Conservation (phyloP, 2,113 vertebrate genomes). For the Rynchops niger region DNA sequence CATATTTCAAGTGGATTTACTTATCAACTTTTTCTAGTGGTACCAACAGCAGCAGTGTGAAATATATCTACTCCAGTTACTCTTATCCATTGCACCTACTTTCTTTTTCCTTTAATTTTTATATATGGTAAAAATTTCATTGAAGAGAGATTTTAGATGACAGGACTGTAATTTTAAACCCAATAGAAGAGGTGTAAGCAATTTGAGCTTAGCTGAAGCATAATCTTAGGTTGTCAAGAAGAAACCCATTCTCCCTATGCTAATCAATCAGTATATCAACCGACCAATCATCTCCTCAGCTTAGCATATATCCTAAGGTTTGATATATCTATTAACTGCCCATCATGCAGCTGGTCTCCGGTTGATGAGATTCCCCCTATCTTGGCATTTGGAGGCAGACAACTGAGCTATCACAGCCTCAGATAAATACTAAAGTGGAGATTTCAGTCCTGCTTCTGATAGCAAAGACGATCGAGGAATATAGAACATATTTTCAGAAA, state of each 20-base stretch:
- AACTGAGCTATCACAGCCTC: conserved; percentile 94
- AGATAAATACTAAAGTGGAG: conserved; percentile 98
- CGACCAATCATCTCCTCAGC: conserved; percentile 91
- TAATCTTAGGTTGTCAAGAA: conserved; percentile 99
- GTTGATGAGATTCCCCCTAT: conserved; percentile 90
- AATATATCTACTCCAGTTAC: conserved; percentile 82
- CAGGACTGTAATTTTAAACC: conserved; percentile 98
- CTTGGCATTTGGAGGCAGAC: conserved; percentile 94
- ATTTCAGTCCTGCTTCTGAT: conserved; percentile 87
- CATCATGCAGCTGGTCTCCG: conserved; percentile 85
- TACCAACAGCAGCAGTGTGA: conserved; percentile 73
- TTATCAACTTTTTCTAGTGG: conserved; percentile 76
- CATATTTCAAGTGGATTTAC: conserved; percentile 74
- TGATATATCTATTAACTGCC: conserved; percentile 99
- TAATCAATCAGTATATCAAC: conserved; percentile 96
- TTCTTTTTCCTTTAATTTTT: conserved; percentile 92
- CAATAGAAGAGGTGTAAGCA: conserved; percentile 92
- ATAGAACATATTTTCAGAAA: conserved; percentile 71
- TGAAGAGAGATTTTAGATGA: conserved; percentile 95
- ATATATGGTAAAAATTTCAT: conserved; percentile 98
- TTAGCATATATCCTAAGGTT: conserved; percentile 93
- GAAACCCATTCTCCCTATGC: conserved; percentile 95
- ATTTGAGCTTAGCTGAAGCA: conserved; percentile 89
- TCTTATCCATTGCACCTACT: conserved; percentile 77
- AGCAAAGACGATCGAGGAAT: conserved; percentile 89